A percentile compares a stretch with the other conserved stretches of the same genome.
Evolutionary conservation across 2,888 invertebrate genomes (phyloP).

Genomic region (Melipona beecheii): DNA sequence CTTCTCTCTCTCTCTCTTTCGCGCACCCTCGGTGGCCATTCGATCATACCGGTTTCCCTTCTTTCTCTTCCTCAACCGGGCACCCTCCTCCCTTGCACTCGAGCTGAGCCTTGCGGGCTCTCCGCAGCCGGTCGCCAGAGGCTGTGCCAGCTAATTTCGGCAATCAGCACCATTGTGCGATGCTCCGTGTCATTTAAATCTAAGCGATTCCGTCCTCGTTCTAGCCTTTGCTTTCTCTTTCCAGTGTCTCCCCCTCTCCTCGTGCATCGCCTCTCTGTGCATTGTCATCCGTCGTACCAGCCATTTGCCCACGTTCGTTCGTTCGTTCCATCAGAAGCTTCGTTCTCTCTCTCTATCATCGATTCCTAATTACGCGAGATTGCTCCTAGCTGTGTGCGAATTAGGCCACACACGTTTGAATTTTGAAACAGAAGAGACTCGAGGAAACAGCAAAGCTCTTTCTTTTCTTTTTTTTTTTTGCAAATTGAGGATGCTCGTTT

Average conservation of each 20-base stretch:
- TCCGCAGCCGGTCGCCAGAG: constrained; percentile 59
- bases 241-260: not conserved
- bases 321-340: not conserved
- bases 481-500: not conserved
- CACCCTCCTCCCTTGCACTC: constrained; percentile 28
- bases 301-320: not conserved
- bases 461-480: no score
- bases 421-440: constrained; percentile 2
- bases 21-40: constrained; percentile 12
- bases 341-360: constrained; percentile 6
- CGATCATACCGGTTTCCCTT: constrained; percentile 40
- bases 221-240: not conserved
- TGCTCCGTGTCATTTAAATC: constrained; percentile 70
- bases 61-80: constrained; percentile 43
- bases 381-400: not conserved
- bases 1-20: constrained; percentile 1
- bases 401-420: not conserved
- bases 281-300: not conserved
- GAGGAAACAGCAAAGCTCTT: no score
- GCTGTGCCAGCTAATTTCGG: constrained; percentile 73
- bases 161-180: constrained; percentile 75
- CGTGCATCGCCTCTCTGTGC: not conserved
- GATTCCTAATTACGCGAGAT: constrained; percentile 44
- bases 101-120: constrained; percentile 18
- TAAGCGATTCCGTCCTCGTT: constrained; percentile 59